phyloP scores from a whole-genome alignment of 2,888 invertebrate species.

The Meiosimyza platycephala region DNA sequence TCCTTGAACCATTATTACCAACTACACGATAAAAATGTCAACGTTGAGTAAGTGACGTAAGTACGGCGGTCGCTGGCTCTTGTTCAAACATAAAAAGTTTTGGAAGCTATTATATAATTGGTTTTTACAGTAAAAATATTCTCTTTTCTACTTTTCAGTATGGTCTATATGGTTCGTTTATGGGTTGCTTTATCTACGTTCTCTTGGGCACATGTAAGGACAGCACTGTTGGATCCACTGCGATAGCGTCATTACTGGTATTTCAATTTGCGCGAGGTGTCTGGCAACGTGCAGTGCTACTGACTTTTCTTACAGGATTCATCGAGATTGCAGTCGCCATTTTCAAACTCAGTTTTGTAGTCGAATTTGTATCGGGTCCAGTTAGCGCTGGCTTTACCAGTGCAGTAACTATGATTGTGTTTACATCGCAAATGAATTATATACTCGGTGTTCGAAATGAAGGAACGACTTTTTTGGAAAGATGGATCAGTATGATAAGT shows the following conservation, averaged over 20 bases:
- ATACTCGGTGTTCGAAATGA: slow-evolving; percentile 78
- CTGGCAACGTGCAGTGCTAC: slow-evolving; percentile 76
- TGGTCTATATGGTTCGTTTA: slow-evolving; percentile 91
- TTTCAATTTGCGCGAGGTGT: slow-evolving; percentile 78
- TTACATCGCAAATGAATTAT: slow-evolving; percentile 88
- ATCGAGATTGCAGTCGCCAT: slow-evolving; percentile 84
- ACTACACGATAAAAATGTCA: too few species aligned
- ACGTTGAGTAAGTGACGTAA: too few species aligned
- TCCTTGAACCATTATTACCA: too few species aligned
- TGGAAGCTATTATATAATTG: slow-evolving; percentile 8
- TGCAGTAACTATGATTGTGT: slow-evolving; percentile 88
- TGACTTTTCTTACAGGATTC: slow-evolving; percentile 80
- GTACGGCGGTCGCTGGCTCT: too few species aligned
- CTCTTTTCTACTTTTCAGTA: slow-evolving; percentile 71
- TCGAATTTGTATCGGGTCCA: slow-evolving; percentile 91
- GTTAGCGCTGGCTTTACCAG: slow-evolving; percentile 91
- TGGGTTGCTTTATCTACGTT: slow-evolving; percentile 91
- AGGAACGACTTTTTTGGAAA: slow-evolving; percentile 81
- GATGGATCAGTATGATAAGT: slow-evolving; percentile 79
- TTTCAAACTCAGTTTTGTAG: slow-evolving; percentile 85
- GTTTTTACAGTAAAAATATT: background rate
- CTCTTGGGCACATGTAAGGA: slow-evolving; percentile 92
- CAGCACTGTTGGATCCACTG: slow-evolving; percentile 92
- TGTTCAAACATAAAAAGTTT: background rate
- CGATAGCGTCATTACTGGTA: slow-evolving; percentile 89